A percentile compares a stretch with the other conserved stretches of the same genome.
Evolutionary conservation across 2,113 vertebrate genomes (phyloP).

Genomic region (Limnothrissa miodon): DNA sequence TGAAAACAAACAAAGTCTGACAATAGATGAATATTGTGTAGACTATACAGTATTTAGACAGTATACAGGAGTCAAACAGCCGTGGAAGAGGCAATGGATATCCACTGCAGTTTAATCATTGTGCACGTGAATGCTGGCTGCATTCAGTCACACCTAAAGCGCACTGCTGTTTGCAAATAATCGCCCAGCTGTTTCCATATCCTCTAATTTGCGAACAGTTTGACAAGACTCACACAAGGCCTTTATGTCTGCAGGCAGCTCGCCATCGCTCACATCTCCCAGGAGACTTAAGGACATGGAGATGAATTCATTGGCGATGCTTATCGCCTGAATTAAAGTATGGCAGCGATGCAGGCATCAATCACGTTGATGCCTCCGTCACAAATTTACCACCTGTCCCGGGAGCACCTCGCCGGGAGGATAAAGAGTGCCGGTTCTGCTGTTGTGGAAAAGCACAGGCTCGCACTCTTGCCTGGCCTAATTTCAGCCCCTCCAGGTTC

Average conservation of each 20-base stretch:
- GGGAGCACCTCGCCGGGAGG: conserved; percentile 15
- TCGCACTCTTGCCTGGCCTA: neutral
- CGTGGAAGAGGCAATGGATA: neutral
- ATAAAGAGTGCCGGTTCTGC: neutral
- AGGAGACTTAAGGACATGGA: neutral
- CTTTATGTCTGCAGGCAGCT: neutral
- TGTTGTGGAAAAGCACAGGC: neutral
- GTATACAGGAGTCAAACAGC: too few species aligned
- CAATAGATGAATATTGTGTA: too few species aligned
- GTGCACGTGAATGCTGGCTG: neutral
- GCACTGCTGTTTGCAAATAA: neutral
- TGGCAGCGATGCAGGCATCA: neutral
- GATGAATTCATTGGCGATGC: conserved; percentile 24
- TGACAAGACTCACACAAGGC: neutral
- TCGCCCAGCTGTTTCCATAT: conserved; percentile 5
- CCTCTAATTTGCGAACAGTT: neutral
- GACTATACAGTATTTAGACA: too few species aligned
- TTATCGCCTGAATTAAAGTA: conserved; percentile 24
- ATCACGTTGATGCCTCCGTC: conserved; percentile 15
- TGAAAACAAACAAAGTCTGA: too few species aligned
- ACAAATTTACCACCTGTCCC: conserved; percentile 23
- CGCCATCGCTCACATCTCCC: neutral
- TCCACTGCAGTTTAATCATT: neutral
- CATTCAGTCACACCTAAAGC: conserved; percentile 7
- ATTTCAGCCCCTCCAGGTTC: conserved; percentile 12